Conservation (phyloP, 1,140 invertebrate species). For the Maconellicoccus hirsutus region DNA sequence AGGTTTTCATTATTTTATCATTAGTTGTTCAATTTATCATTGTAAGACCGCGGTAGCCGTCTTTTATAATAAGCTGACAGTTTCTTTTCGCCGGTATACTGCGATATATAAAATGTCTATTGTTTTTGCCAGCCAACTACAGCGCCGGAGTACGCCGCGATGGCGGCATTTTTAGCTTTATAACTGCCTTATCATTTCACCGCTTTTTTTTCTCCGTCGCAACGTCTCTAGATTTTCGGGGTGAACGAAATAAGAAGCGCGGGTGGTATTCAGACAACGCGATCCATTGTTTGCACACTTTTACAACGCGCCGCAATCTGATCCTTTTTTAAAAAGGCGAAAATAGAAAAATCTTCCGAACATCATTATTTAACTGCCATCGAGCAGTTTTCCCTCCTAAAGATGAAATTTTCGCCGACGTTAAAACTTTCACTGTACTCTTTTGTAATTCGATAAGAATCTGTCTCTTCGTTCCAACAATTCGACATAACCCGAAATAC, state of each 20-base stretch:
- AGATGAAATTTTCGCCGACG: background rate
- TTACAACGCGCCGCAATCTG: background rate
- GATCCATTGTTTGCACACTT: background rate
- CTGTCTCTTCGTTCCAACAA: background rate
- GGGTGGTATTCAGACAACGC: too few species aligned
- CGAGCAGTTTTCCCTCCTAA: background rate
- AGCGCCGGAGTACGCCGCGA: background rate
- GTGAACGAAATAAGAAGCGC: too few species aligned
- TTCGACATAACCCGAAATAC: background rate
- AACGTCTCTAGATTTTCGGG: too few species aligned
- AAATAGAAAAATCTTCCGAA: background rate
- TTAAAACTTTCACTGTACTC: background rate
- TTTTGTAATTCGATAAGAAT: slow-evolving; percentile 6
- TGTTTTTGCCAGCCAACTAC: background rate
- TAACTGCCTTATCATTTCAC: background rate
- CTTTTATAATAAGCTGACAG: slow-evolving; percentile 9
- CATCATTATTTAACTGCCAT: background rate
- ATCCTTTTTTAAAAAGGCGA: background rate
- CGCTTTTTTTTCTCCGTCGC: background rate
- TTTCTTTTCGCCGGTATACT: background rate
- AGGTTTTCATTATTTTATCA: slow-evolving; percentile 3
- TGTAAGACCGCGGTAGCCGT: background rate
- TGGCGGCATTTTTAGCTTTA: background rate
- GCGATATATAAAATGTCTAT: background rate
- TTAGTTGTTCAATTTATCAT: slow-evolving; percentile 6